phyloP scores from a whole-genome alignment of 2,797 vertebrate genomes.

The Eospalax fontanierii region DNA sequence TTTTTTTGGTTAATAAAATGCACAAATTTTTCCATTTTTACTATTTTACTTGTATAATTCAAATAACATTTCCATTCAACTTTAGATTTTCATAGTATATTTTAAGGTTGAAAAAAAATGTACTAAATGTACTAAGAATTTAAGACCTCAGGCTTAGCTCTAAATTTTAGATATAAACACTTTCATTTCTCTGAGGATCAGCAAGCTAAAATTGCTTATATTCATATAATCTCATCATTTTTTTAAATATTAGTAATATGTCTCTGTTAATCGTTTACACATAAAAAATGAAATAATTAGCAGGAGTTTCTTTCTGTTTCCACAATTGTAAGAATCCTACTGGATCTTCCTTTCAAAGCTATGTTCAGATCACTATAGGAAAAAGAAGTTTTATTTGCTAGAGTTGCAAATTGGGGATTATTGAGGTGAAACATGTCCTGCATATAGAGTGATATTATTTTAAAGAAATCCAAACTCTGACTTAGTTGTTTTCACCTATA shows the following conservation, averaged over 20 bases:
- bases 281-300: conserved; percentile 30
- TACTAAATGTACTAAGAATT: neutral
- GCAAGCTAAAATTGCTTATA: neutral
- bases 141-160: neutral
- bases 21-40: neutral
- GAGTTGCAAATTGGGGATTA: conserved; percentile 28
- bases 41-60: neutral
- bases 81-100: neutral
- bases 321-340: conserved; percentile 7
- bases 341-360: conserved; percentile 25
- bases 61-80: neutral
- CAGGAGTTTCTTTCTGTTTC: neutral
- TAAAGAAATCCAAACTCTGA: neutral
- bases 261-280: neutral
- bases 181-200: neutral
- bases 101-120: conserved; percentile 38
- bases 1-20: too few species aligned
- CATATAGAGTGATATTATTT: neutral
- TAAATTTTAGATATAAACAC: conserved; percentile 8
- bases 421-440: conserved; percentile 18
- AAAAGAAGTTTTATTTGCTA: conserved; percentile 19
- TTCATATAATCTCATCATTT: neutral
- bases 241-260: neutral
- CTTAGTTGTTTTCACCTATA: neutral
- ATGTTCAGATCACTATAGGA: conserved; percentile 45